Percentiles rank a stretch among this genome's conserved stretches.
These are phyloP conservation scores for Bostrychus sinensis DNA, from an alignment of 2,113 vertebrate species.

Conservation along the genomic window DNA sequence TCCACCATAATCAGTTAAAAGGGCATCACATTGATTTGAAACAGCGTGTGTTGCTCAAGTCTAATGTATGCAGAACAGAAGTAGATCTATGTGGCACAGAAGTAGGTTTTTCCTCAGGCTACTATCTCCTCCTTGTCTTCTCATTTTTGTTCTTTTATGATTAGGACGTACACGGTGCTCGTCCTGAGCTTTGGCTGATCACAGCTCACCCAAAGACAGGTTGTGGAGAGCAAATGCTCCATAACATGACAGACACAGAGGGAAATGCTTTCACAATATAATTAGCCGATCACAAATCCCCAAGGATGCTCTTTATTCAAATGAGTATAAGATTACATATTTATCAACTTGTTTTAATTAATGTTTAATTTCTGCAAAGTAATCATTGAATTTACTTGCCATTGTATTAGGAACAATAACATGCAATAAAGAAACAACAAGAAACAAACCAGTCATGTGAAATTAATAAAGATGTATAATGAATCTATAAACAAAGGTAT, in stretches of 20 bases:
- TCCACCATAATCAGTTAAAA: constrained; percentile 35
- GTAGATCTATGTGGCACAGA: constrained; percentile 35
- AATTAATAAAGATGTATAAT: too few relatives aligned
- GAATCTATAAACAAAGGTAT: too few relatives aligned
- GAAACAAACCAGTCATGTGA: not conserved
- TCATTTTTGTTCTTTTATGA: constrained; percentile 40
- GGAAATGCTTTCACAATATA: constrained; percentile 16
- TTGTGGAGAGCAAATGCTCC: constrained; percentile 34
- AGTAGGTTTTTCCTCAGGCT: constrained; percentile 43
- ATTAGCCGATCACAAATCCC: constrained; percentile 15
- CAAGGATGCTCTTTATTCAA: constrained; percentile 4
- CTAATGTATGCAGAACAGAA: constrained; percentile 39
- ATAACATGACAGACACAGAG: constrained; percentile 26
- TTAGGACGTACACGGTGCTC: constrained; percentile 38
- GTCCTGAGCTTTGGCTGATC: constrained; percentile 54
- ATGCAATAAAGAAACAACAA: not conserved
- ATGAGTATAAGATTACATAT: constrained; percentile 13
- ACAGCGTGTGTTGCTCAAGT: constrained; percentile 31
- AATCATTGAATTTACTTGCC: not conserved
- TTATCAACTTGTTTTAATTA: constrained; percentile 8
- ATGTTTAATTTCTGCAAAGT: not conserved
- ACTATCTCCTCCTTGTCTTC: constrained; percentile 14
- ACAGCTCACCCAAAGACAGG: constrained; percentile 49
- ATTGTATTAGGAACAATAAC: not conserved
- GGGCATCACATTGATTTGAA: constrained; percentile 37